Percentiles rank a stretch among this genome's conserved stretches.
These are phyloP conservation scores for Tiliqua scincoides DNA, from an alignment of 2,113 vertebrate species.

Conservation along the genomic window DNA sequence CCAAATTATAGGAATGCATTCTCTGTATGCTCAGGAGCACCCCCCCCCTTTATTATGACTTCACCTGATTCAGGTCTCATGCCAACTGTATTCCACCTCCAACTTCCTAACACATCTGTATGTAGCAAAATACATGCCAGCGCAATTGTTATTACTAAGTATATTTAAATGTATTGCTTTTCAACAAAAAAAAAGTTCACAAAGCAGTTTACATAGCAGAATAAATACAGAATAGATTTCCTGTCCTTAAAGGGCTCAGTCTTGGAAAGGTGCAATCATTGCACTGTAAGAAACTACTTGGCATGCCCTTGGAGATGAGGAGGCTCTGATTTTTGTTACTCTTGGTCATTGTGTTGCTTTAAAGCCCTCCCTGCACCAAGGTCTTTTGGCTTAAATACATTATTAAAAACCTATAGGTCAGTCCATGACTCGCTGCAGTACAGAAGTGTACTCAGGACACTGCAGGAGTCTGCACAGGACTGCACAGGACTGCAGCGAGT, in stretches of 20 bases:
- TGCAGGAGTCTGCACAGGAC: no score
- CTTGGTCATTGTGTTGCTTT: background rate
- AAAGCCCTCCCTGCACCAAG: background rate
- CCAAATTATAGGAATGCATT: background rate
- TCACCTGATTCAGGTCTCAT: background rate
- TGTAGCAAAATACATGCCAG: background rate
- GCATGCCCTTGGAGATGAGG: background rate
- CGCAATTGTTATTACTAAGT: background rate
- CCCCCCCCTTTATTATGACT: background rate
- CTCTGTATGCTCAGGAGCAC: background rate
- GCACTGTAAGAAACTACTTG: background rate
- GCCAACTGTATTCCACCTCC: background rate
- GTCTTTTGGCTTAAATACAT: background rate
- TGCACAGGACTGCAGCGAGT: no score
- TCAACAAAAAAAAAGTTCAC: no score
- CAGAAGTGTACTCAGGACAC: no score
- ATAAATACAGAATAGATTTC: no score
- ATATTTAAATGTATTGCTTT: no score
- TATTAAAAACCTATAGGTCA: background rate
- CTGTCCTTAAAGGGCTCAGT: no score
- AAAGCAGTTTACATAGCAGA: no score
- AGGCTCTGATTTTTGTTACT: background rate
- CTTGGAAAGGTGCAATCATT: background rate
- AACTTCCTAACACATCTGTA: background rate
- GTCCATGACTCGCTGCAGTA: no score